Percentiles rank a stretch among this genome's conserved stretches.
These are phyloP conservation scores for Notiomystis cincta DNA, from an alignment of 2,113 vertebrate species.

Conservation along the genomic window DNA sequence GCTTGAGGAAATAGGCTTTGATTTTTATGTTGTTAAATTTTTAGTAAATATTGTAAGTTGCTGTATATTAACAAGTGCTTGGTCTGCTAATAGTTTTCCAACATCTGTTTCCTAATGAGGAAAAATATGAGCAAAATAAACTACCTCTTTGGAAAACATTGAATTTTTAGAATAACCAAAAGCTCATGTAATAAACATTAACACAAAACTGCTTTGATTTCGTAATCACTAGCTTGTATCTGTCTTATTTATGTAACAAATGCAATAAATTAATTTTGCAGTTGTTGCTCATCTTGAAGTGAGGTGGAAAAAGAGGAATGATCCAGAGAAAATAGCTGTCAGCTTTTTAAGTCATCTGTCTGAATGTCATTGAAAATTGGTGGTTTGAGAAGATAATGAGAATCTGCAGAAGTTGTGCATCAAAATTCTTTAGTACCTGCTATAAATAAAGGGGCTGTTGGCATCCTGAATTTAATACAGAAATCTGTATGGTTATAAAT, in stretches of 20 bases:
- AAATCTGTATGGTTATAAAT: neutral
- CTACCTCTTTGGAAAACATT: neutral
- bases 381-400: neutral
- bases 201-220: neutral
- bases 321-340: neutral
- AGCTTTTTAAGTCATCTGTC: neutral
- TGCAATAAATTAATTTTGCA: neutral
- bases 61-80: neutral
- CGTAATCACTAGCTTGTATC: neutral
- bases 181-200: neutral
- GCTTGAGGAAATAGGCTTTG: neutral
- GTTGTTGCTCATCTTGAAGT: neutral
- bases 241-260: neutral
- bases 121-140: neutral
- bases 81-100: neutral
- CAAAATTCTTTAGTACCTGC: neutral
- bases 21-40: neutral
- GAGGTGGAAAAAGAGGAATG: neutral
- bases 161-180: neutral
- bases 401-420: neutral
- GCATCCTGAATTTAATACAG: neutral
- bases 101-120: conserved; percentile 3
- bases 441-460: neutral
- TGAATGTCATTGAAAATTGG: neutral
- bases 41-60: neutral